Conservation (phyloP, 2,113 vertebrate species). For the Oreocharis arfaki region DNA sequence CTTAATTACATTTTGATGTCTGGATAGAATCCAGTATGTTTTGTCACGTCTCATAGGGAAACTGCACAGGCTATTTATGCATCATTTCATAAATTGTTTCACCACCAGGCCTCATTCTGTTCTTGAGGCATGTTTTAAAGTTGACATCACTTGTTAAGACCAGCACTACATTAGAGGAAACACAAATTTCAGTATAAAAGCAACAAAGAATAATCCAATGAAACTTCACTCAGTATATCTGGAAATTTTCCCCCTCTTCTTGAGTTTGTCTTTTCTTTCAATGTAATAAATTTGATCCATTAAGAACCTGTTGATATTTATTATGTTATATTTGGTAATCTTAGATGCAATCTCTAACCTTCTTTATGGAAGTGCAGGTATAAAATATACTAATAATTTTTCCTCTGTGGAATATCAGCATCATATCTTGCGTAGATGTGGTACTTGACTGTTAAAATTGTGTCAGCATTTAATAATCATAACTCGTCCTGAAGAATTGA, state of each 20-base stretch:
- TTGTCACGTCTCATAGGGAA: constrained; percentile 29
- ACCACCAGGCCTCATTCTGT: constrained; percentile 25
- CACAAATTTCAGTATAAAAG: not conserved
- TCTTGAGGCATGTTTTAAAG: constrained; percentile 2
- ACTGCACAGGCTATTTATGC: constrained; percentile 20
- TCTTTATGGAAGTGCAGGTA: not conserved
- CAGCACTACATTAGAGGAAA: not conserved
- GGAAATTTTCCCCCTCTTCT: not conserved
- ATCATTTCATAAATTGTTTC: constrained; percentile 49
- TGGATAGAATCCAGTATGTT: constrained; percentile 40
- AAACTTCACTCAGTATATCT: not conserved
- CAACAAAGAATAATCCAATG: not conserved
- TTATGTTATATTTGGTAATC: not conserved
- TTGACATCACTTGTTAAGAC: not conserved
- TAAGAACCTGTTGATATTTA: not conserved
- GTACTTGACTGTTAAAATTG: not conserved
- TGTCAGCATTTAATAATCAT: not conserved
- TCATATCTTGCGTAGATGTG: not conserved
- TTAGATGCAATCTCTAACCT: not conserved
- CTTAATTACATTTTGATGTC: constrained; percentile 56
- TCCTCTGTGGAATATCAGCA: not conserved
- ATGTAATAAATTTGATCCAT: not conserved
- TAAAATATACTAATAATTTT: not conserved
- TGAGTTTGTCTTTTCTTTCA: not conserved
- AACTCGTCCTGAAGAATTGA: not conserved